A percentile compares a stretch with the other conserved stretches of the same genome.
phyloP scores from a whole-genome alignment of 2,797 vertebrate genomes.

The Apodemus agrarius region DNA sequence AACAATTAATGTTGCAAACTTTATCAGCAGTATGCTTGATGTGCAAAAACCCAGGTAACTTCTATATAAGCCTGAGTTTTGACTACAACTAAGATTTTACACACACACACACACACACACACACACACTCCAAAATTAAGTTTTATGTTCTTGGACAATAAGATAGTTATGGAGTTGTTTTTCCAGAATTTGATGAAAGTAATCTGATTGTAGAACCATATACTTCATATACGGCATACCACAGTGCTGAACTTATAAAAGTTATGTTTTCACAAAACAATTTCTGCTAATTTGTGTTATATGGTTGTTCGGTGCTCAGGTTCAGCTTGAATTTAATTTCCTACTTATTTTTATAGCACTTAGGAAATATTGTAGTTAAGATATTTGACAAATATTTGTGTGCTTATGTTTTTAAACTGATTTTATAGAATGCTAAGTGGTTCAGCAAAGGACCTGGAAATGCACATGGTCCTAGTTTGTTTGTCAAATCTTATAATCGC shows the following conservation, averaged over 20 bases:
- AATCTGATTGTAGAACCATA: background rate
- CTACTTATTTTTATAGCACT: constrained; percentile 27
- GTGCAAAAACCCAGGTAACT: background rate
- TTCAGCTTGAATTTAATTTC: background rate
- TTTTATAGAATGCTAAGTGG: constrained; percentile 34
- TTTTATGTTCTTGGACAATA: background rate
- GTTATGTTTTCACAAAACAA: background rate
- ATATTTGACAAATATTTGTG: background rate
- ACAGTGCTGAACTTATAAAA: background rate
- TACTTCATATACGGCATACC: background rate
- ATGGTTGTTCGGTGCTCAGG: background rate
- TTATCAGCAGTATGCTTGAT: background rate
- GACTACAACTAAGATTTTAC: background rate
- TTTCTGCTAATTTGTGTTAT: constrained; percentile 15
- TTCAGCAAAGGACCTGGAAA: constrained; percentile 37
- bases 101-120: background rate
- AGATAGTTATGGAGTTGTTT: background rate
- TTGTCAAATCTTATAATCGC: constrained; percentile 47
- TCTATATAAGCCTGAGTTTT: background rate
- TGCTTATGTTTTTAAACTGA: background rate
- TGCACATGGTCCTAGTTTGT: background rate
- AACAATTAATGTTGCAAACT: background rate
- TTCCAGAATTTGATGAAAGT: background rate
- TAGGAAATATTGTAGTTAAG: background rate
- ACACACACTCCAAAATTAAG: background rate